Evolutionary conservation across 2,113 vertebrate genomes (phyloP), one percentile per base, ranked within the genome.

Genomic region (Dolichotis patagonum): DNA sequence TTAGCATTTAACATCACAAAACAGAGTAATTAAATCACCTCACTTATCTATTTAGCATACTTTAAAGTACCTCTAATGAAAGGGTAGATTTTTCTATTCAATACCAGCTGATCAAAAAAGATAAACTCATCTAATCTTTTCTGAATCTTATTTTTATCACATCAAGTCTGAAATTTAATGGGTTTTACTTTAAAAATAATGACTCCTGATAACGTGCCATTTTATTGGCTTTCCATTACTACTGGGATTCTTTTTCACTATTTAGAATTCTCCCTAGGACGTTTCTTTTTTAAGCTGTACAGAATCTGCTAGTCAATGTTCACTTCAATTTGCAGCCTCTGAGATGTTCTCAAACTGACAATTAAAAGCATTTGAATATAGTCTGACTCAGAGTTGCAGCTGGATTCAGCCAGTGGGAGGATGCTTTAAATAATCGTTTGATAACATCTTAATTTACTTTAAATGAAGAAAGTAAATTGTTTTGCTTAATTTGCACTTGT

Each of bases 371-470:
- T 17, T 95, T 96, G 52, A 86, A 93, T 88, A 90, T 65, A 77
- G 88, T 58, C 32, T 98, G 85, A 97, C 43, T 95, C 86, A 97
- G 63, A 95, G 7, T 86, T 38, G 75, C 12, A 97, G 80, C 80
- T 97, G 91, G 69, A 93, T 62, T 16, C 28, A 98, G 65, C 3
- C 16, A 96, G 75, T 88, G 17, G 63, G 65, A 98, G 78, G 26
- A 10, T 85, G 95, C 30, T 19, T 91, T 96, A 94, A 54, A 91
- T 91, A 88, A 97, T 81, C 2, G 0, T 69, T 83, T 96, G 38
- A 49, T 97, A 98, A 88, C 43, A 49, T 62, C 11, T 87, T 96
- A 87, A 96, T 98, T 97, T 97, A 73, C 88, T 96, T 95, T 85
- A 11, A 62, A 86, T 91, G n/a, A 46, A 84, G 17, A 95, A 92